Conservation (phyloP, 2,797 vertebrate genomes). For the Sciurus vulgaris region DNA sequence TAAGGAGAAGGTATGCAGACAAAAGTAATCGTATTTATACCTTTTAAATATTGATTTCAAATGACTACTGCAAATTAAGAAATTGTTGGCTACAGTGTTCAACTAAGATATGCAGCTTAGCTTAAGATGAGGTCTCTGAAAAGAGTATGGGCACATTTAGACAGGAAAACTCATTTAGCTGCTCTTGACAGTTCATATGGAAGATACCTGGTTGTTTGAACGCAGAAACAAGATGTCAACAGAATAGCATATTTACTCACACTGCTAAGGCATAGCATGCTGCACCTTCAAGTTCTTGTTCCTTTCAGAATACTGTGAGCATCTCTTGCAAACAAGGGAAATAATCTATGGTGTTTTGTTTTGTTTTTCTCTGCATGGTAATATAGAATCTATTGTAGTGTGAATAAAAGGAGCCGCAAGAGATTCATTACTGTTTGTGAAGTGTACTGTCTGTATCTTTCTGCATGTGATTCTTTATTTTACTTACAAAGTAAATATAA, state of each 20-base stretch:
- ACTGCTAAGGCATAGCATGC: constrained; percentile 55
- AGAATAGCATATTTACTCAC: constrained; percentile 63
- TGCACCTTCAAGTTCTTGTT: constrained; percentile 70
- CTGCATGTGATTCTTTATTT: constrained; percentile 77
- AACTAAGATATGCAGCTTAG: constrained; percentile 40
- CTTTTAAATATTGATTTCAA: constrained; percentile 79
- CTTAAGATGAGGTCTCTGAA: constrained; percentile 52
- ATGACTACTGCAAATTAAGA: constrained; percentile 72
- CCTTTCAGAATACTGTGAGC: constrained; percentile 56
- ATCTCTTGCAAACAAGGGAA: constrained; percentile 73
- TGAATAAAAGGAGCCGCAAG: constrained; percentile 74
- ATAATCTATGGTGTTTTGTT: constrained; percentile 78
- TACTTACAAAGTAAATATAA: constrained; percentile 81
- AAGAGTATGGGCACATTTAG: constrained; percentile 61
- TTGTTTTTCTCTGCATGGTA: constrained; percentile 75
- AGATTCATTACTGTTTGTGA: constrained; percentile 82
- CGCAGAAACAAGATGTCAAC: constrained; percentile 73
- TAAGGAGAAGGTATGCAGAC: constrained; percentile 61
- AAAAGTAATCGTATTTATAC: constrained; percentile 72
- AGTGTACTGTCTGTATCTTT: constrained; percentile 70
- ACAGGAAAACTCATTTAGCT: constrained; percentile 68
- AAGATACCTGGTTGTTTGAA: constrained; percentile 73
- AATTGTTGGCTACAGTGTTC: constrained; percentile 61
- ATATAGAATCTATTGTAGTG: constrained; percentile 68
- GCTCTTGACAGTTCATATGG: constrained; percentile 67